These are phyloP conservation scores for Melanogrammus aeglefinus DNA, from an alignment of 2,797 vertebrate genomes.

Conservation along the genomic window DNA sequence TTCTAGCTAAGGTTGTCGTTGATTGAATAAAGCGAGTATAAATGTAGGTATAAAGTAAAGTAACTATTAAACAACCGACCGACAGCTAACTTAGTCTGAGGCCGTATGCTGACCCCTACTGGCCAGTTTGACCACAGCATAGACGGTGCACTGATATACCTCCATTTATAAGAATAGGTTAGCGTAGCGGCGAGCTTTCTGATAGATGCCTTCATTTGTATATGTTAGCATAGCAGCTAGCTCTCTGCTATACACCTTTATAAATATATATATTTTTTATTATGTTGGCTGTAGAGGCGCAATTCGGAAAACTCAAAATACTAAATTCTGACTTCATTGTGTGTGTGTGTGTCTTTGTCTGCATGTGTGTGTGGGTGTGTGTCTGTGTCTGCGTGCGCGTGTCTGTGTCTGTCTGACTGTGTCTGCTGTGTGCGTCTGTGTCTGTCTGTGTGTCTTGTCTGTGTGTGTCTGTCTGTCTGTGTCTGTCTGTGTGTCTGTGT, in stretches of 20 bases:
- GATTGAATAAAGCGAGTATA: no score
- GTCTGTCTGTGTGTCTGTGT: background rate
- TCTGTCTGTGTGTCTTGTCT: slow-evolving; percentile 16
- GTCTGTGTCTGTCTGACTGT: slow-evolving; percentile 17
- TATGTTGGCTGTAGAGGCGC: no score
- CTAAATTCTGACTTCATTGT: background rate
- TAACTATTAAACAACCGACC: background rate
- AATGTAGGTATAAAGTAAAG: background rate
- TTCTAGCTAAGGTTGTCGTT: no score
- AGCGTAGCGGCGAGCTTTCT: no score
- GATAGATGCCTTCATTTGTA: no score
- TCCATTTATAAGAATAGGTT: no score
- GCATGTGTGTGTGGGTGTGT: background rate
- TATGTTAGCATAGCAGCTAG: no score
- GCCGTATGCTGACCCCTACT: background rate
- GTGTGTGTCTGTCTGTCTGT: background rate
- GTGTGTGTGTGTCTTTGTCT: slow-evolving; percentile 7
- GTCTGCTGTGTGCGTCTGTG: slow-evolving; percentile 27
- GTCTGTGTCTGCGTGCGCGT: background rate
- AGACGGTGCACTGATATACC: no score
- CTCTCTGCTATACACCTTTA: no score
- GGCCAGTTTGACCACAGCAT: background rate
- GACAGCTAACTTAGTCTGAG: no score
- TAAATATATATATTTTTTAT: no score
- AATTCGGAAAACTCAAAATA: no score